Evolutionary conservation across 92 coral and sea anemone species (phyloP).

Genomic region (Phenganax marumi): DNA sequence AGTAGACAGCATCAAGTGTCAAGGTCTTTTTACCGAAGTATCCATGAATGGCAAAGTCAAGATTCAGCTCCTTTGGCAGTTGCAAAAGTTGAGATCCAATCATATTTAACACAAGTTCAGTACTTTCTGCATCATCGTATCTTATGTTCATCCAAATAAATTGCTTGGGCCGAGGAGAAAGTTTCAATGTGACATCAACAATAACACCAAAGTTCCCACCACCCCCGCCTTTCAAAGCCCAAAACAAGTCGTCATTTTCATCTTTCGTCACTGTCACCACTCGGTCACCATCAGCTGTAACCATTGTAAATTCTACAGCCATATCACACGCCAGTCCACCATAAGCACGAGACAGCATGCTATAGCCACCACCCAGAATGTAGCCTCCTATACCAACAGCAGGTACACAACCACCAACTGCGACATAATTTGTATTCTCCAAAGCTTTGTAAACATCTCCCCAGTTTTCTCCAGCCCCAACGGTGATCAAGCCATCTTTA

Average conservation of each 20-base stretch:
- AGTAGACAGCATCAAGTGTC: conserved; percentile 78
- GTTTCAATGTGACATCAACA: conserved; percentile 67
- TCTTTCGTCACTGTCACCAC: conserved; percentile 59
- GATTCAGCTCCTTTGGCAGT: conserved; percentile 74
- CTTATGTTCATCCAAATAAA: conserved; percentile 68
- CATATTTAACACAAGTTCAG: conserved; percentile 58
- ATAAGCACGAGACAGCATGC: conserved; percentile 83
- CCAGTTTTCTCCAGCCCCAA: conserved; percentile 62
- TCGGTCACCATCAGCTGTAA: conserved; percentile 66
- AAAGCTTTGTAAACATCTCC: conserved; percentile 70
- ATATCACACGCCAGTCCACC: conserved; percentile 78
- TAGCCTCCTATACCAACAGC: conserved; percentile 84
- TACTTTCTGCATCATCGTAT: conserved; percentile 56
- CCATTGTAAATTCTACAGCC: conserved; percentile 74
- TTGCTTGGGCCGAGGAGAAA: conserved; percentile 63
- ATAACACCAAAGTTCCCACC: conserved; percentile 81
- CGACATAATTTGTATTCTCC: conserved; percentile 64
- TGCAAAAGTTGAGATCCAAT: conserved; percentile 50
- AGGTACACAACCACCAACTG: conserved; percentile 84
- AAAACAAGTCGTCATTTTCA: conserved; percentile 72
- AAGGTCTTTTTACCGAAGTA: conserved; percentile 69
- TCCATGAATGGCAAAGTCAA: conserved; percentile 80
- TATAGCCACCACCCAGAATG: conserved; percentile 84
- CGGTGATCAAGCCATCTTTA: conserved; percentile 33
- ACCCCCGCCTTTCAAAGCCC: conserved; percentile 87